Percentiles rank a stretch among this genome's conserved stretches.
Evolutionary conservation across 2,888 invertebrate genomes (phyloP).

Genomic region (Sinodicranocentrus sp.): DNA sequence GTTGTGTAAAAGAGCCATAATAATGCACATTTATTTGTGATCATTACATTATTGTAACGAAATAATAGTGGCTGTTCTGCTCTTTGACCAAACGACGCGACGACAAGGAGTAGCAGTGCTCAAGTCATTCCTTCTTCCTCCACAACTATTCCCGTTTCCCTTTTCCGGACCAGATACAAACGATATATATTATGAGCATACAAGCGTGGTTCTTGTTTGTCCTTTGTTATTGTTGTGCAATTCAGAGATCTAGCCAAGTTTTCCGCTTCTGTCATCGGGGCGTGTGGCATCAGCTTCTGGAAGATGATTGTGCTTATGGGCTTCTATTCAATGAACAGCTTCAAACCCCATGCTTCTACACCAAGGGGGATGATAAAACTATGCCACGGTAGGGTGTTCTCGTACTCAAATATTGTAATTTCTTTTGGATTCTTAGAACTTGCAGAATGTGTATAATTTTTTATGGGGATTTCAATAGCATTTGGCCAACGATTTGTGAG

Average conservation of each 20-base stretch:
- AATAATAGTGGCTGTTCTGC: constrained; percentile 36
- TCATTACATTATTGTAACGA: constrained; percentile 42
- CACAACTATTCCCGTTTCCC: constrained; percentile 30
- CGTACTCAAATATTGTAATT: not conserved
- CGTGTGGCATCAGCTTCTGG: constrained; percentile 61
- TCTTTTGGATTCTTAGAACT: too few relatives aligned
- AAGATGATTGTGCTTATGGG: constrained; percentile 62
- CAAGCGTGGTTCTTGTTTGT: constrained; percentile 17
- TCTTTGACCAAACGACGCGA: constrained; percentile 45
- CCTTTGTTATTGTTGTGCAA: constrained; percentile 5
- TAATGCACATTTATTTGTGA: constrained; percentile 51
- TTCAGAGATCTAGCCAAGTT: constrained; percentile 37
- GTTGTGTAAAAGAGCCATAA: constrained; percentile 16
- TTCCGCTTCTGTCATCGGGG: constrained; percentile 69
- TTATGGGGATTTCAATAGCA: too few relatives aligned
- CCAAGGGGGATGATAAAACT: constrained; percentile 24
- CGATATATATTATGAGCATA: constrained; percentile 44
- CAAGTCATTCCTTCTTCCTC: not conserved
- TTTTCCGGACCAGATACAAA: constrained; percentile 48
- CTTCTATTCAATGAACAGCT: constrained; percentile 63
- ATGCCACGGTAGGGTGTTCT: constrained; percentile 29
- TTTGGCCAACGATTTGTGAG: constrained; percentile 65
- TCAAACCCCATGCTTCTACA: constrained; percentile 61
- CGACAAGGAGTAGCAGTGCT: not conserved
- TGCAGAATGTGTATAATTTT: too few relatives aligned